phyloP scores from a whole-genome alignment of 2,113 vertebrate genomes.

The Istiophorus platypterus region DNA sequence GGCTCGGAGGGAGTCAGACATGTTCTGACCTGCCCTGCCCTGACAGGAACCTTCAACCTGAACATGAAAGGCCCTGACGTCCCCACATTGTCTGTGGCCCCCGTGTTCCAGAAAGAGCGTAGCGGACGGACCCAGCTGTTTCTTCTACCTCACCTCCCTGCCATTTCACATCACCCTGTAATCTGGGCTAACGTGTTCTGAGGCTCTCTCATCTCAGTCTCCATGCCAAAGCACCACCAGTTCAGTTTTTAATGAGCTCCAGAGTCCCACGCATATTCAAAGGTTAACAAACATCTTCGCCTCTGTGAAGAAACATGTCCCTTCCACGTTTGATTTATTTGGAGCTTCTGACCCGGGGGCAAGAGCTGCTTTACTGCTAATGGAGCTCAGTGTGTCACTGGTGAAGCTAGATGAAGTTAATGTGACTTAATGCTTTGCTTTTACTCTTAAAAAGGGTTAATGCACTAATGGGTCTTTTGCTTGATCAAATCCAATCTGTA shows the following conservation, averaged over 20 bases:
- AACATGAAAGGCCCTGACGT: constrained; percentile 83
- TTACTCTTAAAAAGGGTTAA: constrained; percentile 51
- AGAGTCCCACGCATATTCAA: constrained; percentile 37
- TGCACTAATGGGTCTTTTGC: constrained; percentile 44
- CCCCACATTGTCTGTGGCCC: constrained; percentile 72
- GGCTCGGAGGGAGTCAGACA: constrained; percentile 50
- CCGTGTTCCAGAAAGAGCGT: constrained; percentile 61
- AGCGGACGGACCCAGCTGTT: constrained; percentile 80
- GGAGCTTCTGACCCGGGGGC: constrained; percentile 2
- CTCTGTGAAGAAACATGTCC: constrained; percentile 28
- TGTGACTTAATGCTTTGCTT: constrained; percentile 38
- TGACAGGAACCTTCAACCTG: constrained; percentile 78
- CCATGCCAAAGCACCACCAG: constrained; percentile 53
- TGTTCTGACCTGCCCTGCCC: constrained; percentile 74
- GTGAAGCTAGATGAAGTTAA: constrained; percentile 32
- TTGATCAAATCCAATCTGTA: constrained; percentile 13
- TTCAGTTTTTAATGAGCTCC: constrained; percentile 55
- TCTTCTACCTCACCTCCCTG: constrained; percentile 67
- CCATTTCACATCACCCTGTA: constrained; percentile 78
- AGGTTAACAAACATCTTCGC: constrained; percentile 45
- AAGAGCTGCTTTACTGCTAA: constrained; percentile 19
- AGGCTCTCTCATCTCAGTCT: constrained; percentile 66
- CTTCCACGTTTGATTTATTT: constrained; percentile 12
- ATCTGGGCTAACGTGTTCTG: constrained; percentile 74
- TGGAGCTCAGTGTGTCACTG: constrained; percentile 42